Evolutionary conservation across 2,888 invertebrate species (phyloP).

Genomic region (Oscheius sp.): DNA sequence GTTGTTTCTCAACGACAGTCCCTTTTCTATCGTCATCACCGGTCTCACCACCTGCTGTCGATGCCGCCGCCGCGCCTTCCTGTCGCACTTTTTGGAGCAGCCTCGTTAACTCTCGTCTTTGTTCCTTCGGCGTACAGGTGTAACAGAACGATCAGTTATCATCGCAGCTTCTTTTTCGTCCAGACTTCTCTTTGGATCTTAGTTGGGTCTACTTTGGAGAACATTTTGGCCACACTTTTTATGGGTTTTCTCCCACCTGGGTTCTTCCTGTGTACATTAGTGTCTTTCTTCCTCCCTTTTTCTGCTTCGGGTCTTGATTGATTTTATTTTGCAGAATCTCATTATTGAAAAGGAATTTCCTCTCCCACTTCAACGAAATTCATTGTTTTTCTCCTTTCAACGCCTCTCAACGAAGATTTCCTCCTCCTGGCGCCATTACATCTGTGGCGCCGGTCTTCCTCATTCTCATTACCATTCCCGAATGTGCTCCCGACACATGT

Average conservation of each 20-base stretch:
- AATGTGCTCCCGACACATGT: constrained; percentile 19
- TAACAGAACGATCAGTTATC: constrained; percentile 19
- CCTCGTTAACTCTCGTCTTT: constrained; percentile 20
- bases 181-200: neutral
- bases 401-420: neutral
- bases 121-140: constrained; percentile 14
- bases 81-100: constrained; percentile 22
- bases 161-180: constrained; percentile 14
- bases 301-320: too few species aligned
- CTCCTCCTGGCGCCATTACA: constrained; percentile 1
- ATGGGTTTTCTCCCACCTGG: neutral
- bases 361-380: too few species aligned
- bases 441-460: constrained; percentile 12
- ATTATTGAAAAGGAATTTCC: too few species aligned
- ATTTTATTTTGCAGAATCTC: too few species aligned
- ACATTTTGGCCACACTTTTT: neutral
- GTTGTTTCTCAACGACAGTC: too few species aligned
- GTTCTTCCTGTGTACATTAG: too few species aligned
- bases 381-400: neutral
- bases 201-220: neutral
- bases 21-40: neutral
- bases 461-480: constrained; percentile 20
- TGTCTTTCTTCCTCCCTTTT: too few species aligned
- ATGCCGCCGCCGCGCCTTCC: too few species aligned
- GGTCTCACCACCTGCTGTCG: constrained; percentile 23